A percentile compares a stretch with the other conserved stretches of the same genome.
phyloP scores from a whole-genome alignment of 2,797 vertebrate species.

The Pelochelys cantorii region DNA sequence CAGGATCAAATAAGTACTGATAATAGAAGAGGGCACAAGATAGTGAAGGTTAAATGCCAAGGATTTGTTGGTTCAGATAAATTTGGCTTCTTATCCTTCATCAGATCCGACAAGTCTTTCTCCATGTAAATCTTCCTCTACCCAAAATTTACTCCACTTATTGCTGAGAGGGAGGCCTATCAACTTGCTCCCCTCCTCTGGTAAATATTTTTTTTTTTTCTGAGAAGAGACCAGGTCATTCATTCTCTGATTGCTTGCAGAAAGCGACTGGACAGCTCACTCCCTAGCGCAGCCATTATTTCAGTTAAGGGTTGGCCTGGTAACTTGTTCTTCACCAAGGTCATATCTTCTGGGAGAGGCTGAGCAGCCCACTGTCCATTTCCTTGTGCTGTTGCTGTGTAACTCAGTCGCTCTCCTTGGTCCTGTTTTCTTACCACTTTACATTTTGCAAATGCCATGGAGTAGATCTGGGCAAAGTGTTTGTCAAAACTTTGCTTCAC shows the following conservation, averaged over 20 bases:
- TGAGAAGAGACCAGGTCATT: background rate
- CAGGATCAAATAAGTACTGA: background rate
- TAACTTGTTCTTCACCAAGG: background rate
- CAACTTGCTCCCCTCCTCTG: background rate
- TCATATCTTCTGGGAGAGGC: background rate
- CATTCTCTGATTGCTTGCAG: background rate
- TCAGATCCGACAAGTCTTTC: background rate
- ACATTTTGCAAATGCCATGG: background rate
- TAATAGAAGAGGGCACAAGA: background rate
- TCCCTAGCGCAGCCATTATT: background rate
- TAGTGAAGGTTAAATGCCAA: background rate
- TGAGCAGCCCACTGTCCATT: background rate
- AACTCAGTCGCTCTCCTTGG: background rate
- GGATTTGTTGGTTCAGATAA: background rate
- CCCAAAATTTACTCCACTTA: background rate
- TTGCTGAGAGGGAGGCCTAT: background rate
- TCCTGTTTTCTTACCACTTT: background rate
- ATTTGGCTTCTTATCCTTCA: background rate
- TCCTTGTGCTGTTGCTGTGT: background rate
- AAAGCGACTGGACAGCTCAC: background rate
- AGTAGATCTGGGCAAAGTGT: background rate
- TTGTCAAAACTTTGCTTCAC: background rate
- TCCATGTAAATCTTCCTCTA: background rate
- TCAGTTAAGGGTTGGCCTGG: background rate
- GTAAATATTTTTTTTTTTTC: background rate